Conservation (phyloP, 2,888 invertebrate genomes). For the Eledone cirrhosa region DNA sequence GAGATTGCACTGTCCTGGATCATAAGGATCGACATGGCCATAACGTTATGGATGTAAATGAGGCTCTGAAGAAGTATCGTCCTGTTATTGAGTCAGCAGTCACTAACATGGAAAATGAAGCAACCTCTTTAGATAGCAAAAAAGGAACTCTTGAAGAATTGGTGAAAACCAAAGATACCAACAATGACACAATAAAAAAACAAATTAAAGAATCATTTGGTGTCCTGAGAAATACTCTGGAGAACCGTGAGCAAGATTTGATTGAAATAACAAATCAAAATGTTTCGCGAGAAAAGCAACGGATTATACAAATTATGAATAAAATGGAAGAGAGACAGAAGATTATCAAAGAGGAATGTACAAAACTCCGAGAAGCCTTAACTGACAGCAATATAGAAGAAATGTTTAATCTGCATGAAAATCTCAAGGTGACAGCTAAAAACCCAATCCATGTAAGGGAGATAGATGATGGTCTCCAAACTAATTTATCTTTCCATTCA, state of each 20-base stretch:
- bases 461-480: slow-evolving; percentile 44
- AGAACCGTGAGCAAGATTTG: slow-evolving; percentile 51
- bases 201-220: slow-evolving; percentile 49
- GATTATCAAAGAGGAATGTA: slow-evolving; percentile 27
- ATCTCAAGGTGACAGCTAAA: slow-evolving; percentile 41
- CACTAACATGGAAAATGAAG: slow-evolving; percentile 49
- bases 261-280: slow-evolving; percentile 43
- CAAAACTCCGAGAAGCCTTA: slow-evolving; percentile 41
- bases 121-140: slow-evolving; percentile 43
- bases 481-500: slow-evolving; percentile 45
- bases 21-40: slow-evolving; percentile 52
- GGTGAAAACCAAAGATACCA: slow-evolving; percentile 39
- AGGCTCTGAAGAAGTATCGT: slow-evolving; percentile 50
- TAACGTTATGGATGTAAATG: slow-evolving; percentile 53
- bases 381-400: slow-evolving; percentile 46
- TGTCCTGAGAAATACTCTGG: slow-evolving; percentile 44
- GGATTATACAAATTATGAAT: slow-evolving; percentile 41
- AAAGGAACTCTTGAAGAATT: slow-evolving; percentile 43
- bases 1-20: slow-evolving; percentile 56
- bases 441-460: slow-evolving; percentile 46
- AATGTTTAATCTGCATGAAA: slow-evolving; percentile 49
- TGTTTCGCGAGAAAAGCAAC: slow-evolving; percentile 45
- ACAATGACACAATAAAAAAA: slow-evolving; percentile 38
- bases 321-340: slow-evolving; percentile 25
- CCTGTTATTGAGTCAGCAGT: slow-evolving; percentile 51